Conservation (phyloP, 2,113 vertebrate genomes). For the Coreoperca whiteheadi region DNA sequence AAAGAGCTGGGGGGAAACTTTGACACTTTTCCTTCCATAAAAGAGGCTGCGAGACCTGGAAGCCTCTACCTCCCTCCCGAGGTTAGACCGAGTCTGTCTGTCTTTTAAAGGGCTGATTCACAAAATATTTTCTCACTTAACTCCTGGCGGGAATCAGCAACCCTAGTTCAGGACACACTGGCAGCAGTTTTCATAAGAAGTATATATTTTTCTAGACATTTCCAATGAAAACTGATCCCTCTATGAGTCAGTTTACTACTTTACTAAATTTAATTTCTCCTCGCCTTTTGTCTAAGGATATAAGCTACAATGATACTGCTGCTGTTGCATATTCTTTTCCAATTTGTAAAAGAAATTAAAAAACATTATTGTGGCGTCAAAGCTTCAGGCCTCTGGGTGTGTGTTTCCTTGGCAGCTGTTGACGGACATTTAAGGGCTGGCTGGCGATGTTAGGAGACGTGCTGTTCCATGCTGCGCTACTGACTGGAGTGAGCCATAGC, state of each 20-base stretch:
- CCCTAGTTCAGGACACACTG: neutral
- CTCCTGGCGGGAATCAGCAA: neutral
- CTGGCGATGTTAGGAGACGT: no score
- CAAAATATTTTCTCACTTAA: neutral
- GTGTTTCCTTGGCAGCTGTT: no score
- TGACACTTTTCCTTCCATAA: slow-evolving; percentile 67
- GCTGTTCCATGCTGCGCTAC: no score
- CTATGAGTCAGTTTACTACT: no score
- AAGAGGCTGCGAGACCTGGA: slow-evolving; percentile 62
- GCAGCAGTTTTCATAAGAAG: neutral
- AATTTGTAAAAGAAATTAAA: no score
- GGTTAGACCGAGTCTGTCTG: slow-evolving; percentile 36
- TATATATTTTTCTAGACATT: neutral
- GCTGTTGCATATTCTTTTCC: no score
- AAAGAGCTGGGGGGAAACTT: slow-evolving; percentile 70
- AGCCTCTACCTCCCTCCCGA: slow-evolving; percentile 55
- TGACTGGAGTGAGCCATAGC: no score
- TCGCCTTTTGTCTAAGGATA: neutral
- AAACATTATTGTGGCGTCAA: no score
- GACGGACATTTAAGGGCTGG: no score
- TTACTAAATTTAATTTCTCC: neutral
- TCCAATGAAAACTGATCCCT: neutral
- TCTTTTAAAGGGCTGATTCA: slow-evolving; percentile 1
- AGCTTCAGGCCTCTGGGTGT: neutral
- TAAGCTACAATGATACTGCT: neutral